Evolutionary conservation across 2,113 vertebrate genomes (phyloP).

Genomic region (Eulemur macaco): DNA sequence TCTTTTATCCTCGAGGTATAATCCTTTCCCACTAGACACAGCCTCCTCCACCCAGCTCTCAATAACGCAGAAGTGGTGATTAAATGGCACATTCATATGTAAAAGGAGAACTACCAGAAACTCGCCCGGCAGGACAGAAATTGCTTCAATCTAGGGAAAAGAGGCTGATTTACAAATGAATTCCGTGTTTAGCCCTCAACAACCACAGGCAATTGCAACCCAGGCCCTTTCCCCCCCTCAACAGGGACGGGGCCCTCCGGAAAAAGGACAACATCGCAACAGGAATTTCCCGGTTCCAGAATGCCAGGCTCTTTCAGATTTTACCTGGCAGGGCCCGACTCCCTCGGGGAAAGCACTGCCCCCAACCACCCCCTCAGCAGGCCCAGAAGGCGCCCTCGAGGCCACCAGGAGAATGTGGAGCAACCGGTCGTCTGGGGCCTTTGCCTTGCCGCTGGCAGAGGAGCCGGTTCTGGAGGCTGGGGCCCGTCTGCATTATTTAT

Average conservation of each 20-base stretch:
- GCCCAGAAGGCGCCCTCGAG: not conserved
- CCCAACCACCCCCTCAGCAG: not conserved
- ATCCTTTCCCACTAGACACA: not conserved
- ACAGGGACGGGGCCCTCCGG: not conserved
- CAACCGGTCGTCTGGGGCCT: slow-evolving; percentile 7
- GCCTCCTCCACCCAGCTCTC: not conserved
- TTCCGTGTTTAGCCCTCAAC: slow-evolving; percentile 19
- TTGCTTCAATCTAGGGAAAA: not conserved
- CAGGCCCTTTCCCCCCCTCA: not conserved
- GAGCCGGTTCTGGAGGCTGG: not conserved
- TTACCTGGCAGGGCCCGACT: not conserved
- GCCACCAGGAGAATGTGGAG: slow-evolving; percentile 35
- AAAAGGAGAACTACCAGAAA: slow-evolving; percentile 38
- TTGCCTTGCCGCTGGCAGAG: not conserved
- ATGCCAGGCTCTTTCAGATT: not conserved
- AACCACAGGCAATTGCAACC: not conserved
- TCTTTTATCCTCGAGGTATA: not conserved
- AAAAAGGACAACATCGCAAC: not conserved
- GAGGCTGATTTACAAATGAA: slow-evolving; percentile 58
- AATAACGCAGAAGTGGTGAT: not conserved
- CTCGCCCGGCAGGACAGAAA: not conserved
- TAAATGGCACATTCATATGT: slow-evolving; percentile 30
- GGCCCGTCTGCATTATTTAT: not conserved
- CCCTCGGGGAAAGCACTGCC: not conserved
- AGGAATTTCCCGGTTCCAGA: slow-evolving; percentile 59